Percentiles rank a stretch among this genome's conserved stretches.
Conservation (phyloP, 2,888 invertebrate species). For the Pammene aurita region DNA sequence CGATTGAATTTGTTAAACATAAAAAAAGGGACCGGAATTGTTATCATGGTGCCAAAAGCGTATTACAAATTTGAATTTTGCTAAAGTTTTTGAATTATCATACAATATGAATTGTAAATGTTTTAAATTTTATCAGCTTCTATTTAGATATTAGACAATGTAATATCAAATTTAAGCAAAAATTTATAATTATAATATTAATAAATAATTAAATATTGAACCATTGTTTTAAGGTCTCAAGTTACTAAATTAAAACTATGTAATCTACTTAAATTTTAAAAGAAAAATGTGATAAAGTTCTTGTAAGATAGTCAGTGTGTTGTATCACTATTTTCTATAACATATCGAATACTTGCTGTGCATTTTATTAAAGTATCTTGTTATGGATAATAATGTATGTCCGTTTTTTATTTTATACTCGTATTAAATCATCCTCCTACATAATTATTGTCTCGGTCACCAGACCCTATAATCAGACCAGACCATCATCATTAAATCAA, state of each 20-base stretch:
- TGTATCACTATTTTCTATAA: constrained; percentile 55
- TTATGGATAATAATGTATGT: constrained; percentile 45
- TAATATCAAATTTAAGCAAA: constrained; percentile 17
- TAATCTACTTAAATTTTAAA: constrained; percentile 3
- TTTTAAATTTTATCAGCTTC: background rate
- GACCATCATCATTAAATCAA: too few species aligned
- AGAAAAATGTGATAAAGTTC: constrained; percentile 61
- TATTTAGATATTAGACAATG: constrained; percentile 4
- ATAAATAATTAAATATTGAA: constrained; percentile 27
- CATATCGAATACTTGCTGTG: constrained; percentile 65
- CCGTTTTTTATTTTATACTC: background rate
- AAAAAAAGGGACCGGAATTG: constrained; percentile 8
- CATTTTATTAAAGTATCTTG: constrained; percentile 58
- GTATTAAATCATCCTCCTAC: background rate
- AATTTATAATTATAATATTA: background rate
- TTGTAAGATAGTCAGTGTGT: constrained; percentile 51
- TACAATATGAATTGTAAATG: background rate
- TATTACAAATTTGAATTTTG: constrained; percentile 1
- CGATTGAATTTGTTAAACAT: background rate
- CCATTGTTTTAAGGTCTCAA: constrained; percentile 42
- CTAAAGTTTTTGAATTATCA: constrained; percentile 11
- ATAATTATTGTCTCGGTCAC: too few species aligned
- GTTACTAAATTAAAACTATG: constrained; percentile 40
- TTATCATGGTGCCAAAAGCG: constrained; percentile 28
- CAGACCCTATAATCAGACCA: too few species aligned